A percentile compares a stretch with the other conserved stretches of the same genome.
Conservation (phyloP, 2,797 vertebrate genomes). For the Sebastes steindachneri region DNA sequence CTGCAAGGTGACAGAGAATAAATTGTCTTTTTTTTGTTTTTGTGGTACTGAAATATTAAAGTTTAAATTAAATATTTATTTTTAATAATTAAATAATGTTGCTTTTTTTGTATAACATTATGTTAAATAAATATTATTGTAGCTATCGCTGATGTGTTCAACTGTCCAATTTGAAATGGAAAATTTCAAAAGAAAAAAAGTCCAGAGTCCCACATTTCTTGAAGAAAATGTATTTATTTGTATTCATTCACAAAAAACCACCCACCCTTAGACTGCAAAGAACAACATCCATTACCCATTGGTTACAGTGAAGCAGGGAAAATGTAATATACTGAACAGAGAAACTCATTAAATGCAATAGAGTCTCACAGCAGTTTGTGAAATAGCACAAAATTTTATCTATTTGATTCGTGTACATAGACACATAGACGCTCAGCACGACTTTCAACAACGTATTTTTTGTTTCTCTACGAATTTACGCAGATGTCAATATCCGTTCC, state of each 20-base stretch:
- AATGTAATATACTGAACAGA: conserved; percentile 6
- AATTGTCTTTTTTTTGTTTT: background rate
- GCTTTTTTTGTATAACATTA: background rate
- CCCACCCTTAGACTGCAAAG: background rate
- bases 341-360: background rate
- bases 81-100: background rate
- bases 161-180: background rate
- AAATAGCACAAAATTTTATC: background rate
- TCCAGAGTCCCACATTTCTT: background rate
- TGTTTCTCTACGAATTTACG: no score
- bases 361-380: background rate
- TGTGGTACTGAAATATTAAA: background rate
- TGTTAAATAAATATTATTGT: background rate
- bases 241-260: conserved; percentile 39
- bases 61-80: background rate
- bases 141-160: background rate
- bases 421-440: background rate
- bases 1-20: background rate
- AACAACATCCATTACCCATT: conserved; percentile 23
- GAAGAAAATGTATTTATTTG: conserved; percentile 41
- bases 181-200: background rate
- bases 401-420: background rate
- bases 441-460: no score
- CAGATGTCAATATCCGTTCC: no score
- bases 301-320: conserved; percentile 30